Evolutionary conservation across 2,888 invertebrate species (phyloP).

Genomic region (Gortyna flavago): DNA sequence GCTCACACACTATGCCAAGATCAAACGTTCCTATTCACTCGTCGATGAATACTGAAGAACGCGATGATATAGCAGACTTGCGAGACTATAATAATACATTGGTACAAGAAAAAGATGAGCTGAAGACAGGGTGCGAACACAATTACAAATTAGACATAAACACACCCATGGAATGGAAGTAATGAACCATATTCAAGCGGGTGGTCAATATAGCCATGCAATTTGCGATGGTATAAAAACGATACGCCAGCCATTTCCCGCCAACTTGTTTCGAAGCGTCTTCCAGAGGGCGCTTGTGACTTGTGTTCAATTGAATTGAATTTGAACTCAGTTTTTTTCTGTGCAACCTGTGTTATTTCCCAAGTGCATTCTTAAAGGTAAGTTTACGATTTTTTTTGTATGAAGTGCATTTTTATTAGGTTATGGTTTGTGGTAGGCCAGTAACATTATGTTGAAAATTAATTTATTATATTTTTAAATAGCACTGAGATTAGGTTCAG

Average conservation of each 20-base stretch:
- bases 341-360: slow-evolving; percentile 42
- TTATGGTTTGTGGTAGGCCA: not conserved
- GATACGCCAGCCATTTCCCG: slow-evolving; percentile 59
- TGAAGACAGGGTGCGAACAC: slow-evolving; percentile 82
- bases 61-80: slow-evolving; percentile 3
- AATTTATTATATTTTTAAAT: not conserved
- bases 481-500: too few relatives aligned
- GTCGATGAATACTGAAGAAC: slow-evolving; percentile 58
- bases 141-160: slow-evolving; percentile 84
- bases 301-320: slow-evolving; percentile 58
- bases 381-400: slow-evolving; percentile 42
- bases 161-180: slow-evolving; percentile 82
- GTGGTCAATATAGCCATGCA: slow-evolving; percentile 81
- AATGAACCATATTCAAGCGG: slow-evolving; percentile 88
- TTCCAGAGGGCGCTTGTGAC: slow-evolving; percentile 76
- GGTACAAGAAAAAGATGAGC: slow-evolving; percentile 68
- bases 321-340: slow-evolving; percentile 50
- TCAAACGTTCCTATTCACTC: not conserved
- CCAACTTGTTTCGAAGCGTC: slow-evolving; percentile 76
- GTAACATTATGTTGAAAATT: not conserved
- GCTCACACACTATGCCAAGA: not conserved
- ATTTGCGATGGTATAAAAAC: slow-evolving; percentile 86
- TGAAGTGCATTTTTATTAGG: not conserved
- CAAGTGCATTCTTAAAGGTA: slow-evolving; percentile 69
- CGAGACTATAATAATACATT: slow-evolving; percentile 17